Base-by-base conservation (phyloP, 2,797 vertebrate species). In the Chelidonichthys spinosus region DNA sequence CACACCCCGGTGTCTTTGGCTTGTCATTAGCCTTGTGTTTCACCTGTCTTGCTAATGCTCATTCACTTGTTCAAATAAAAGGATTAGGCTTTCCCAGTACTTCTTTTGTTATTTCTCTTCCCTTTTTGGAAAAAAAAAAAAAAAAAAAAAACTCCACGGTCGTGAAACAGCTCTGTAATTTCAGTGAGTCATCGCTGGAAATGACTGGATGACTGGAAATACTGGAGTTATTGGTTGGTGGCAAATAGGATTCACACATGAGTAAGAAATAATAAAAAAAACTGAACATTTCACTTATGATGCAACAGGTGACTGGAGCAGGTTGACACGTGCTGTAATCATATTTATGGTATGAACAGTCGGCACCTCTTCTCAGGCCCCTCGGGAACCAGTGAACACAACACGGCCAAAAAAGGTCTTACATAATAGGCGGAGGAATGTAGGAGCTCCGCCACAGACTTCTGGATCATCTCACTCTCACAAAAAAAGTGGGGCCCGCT, bases 361-460 rank as follows among this genome's bases (percentile, higher is more conserved):
- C 32, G 56, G 14, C 17, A 6, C 9, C 17, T 32, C 18, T 60
- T 42, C 56, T 33, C 37, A 3, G 33, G 60, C 83, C 83, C 72
- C 80, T 75, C 62, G 13, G 67, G 59, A 83, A 44, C 50, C 40
- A 59, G 63, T 15, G 69, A 78, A 63, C 49, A 44, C 54, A 76
- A 56, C 58, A 35, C 70, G 78, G 78, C 59, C 69, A 46, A 70
- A 59, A 46, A 70, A 59, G 35, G 15, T 76, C 76, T 94, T 93
- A 79, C 83, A 77, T 92, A 94, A 94, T 47, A 70, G 54, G 66
- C 42, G 37, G 64, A 91, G 91, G 93, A 93, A 94, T 94, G 93
- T 84, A 91, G 89, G 86, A 86, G 44, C 71, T 66, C 46, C 80
- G 89, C 89, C 69, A 6, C 8, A 53, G 46, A 80, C 61, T 72